Evolutionary conservation across 2,113 vertebrate genomes (phyloP).

Genomic region (Lepisosteus osseus): DNA sequence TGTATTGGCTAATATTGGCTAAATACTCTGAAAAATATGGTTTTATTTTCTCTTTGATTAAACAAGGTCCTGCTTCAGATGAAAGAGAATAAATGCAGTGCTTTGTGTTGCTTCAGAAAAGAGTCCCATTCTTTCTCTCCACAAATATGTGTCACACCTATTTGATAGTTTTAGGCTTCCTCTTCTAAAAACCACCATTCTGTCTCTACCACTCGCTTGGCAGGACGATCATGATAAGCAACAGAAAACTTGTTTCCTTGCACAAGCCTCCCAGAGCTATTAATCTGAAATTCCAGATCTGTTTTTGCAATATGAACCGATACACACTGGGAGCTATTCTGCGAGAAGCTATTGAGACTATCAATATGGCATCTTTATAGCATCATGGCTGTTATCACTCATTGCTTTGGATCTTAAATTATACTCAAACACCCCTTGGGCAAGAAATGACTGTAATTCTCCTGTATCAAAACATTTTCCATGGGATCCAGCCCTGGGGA

Average conservation of each 20-base stretch:
- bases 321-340: not conserved
- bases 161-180: not conserved
- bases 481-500: not conserved
- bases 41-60: too few relatives aligned
- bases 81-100: too few relatives aligned
- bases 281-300: not conserved
- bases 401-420: not conserved
- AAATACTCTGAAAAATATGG: too few relatives aligned
- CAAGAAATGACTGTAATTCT: not conserved
- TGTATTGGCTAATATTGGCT: too few relatives aligned
- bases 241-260: not conserved
- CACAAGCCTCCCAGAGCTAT: not conserved
- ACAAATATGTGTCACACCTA: too few relatives aligned
- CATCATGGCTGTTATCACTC: constrained; percentile 1
- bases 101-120: too few relatives aligned
- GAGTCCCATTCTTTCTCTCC: not conserved
- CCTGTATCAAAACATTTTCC: not conserved
- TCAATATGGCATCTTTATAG: not conserved
- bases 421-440: not conserved
- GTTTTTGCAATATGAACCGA: not conserved
- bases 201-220: not conserved
- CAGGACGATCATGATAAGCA: not conserved
- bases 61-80: too few relatives aligned
- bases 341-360: not conserved
- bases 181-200: not conserved